Evolutionary conservation across 2,888 invertebrate species (phyloP), one percentile per base, ranked within the genome.

Genomic region (Aphelenchoides bicaudatus): DNA sequence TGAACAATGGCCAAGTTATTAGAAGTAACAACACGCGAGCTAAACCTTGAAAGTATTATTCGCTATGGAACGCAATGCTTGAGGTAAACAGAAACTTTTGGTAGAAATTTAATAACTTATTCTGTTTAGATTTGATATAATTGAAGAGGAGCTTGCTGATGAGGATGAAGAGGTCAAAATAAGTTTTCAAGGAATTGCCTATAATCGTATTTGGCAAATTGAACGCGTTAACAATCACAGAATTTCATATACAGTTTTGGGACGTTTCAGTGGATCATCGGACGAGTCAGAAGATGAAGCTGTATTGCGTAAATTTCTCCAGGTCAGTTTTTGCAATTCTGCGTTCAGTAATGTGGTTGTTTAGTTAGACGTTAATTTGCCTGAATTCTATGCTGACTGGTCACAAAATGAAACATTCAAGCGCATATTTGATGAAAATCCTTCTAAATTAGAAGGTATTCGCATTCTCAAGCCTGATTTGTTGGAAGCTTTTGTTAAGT

Each of bases 401-500:
- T 34, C 58, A 8, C 39, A 43, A 1, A 54, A 37, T 3, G 73
- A 74, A 56, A 29, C 21, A 4, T 60, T 68, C 39, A 67, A 68
- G 31, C 56, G 50, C 4, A 21, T 67, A 16, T 28, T 67, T 4
- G 49, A 39, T 6, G 52, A 13, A 10, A 30, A 56, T 8, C 43
- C 43, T 16, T 25, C 63, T 0, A 37, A 58, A 29, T 39, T 70
- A 13, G 43, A 85, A 75, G 92, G 92, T 0, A 87, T 96, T n/a
- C 85, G 96, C 72, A 88, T 96, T 78, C 82, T 98, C 47, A 82
- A 86, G 54, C 96, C 96, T 80, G 89, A 93, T 72, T 87, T 91
- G 0, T 84, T 89, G 0, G 96, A 98, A 81, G 93, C 90, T 82
- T 83, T 94, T 10, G 88, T 98, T 79, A 88, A 91, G 8, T 96